Base-by-base conservation (phyloP, 2,797 vertebrate species). In the Intellagama lesueurii region DNA sequence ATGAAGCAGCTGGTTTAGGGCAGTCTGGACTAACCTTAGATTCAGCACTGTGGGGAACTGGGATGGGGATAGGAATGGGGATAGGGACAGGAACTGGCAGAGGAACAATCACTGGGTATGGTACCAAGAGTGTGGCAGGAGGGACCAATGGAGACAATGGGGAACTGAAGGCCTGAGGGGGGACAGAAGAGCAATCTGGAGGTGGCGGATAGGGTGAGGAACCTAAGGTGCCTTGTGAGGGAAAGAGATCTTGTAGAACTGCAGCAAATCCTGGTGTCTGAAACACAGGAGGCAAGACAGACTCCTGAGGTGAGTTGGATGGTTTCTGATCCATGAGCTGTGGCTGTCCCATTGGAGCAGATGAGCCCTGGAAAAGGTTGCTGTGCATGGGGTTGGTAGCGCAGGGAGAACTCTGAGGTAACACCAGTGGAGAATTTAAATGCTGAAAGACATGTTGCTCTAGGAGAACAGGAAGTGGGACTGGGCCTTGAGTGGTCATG, bases 371-470 rank as follows among this genome's bases (percentile, higher is more conserved):
- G 94, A 98, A 98, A 90, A 99, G 95, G 90, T 97, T 97, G 90
- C 96, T 96, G 89, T 98, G 98, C 81, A 99, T 95, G 7, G 98
- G 95, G 68, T 95, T 93, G 69, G 97, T 91, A 5, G 98, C 95
- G 79, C 98, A 98, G 26, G 96, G 89, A 0, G 97, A 40, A 1
- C 95, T 95, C 35, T 98, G 98, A 0, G 98, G 97, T 86, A 99
- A 96, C 89, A 98, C 95, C 93, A 98, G 90, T 1, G 98, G 97
- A 0, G 98, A 98, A 94, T 97, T 98, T 95, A 99, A 97, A 96
- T 99, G 99, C 96, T 99, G 99, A 93, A 99, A 97, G 89, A 99
- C 97, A 40, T 99, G 98, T 95, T 99, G 99, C 95, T 99, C 99
- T 96, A 99, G 92, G 92, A 99, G 98, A 81, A 99, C 96, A 0